Percentiles rank a stretch among this genome's conserved stretches.
Evolutionary conservation across 2,113 vertebrate species (phyloP).

Genomic region (Montifringilla adamsi): DNA sequence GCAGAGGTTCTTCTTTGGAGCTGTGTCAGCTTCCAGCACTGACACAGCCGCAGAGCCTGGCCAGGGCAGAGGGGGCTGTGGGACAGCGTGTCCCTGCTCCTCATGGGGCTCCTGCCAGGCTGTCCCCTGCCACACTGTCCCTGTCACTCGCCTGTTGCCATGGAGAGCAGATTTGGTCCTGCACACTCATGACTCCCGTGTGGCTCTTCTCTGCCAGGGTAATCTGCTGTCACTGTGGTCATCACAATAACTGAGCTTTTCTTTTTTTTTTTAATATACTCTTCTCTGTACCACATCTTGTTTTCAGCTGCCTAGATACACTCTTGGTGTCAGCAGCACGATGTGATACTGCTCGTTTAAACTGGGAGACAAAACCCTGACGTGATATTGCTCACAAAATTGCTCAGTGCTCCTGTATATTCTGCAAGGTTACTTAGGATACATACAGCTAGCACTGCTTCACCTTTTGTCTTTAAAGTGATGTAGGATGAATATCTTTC

Average conservation of each 20-base stretch:
- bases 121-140: background rate
- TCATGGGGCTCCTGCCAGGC: background rate
- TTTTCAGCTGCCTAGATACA: constrained; percentile 41
- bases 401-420: background rate
- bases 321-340: background rate
- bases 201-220: constrained; percentile 39
- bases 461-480: constrained; percentile 69
- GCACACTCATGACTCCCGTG: constrained; percentile 54
- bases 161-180: constrained; percentile 72
- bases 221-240: constrained; percentile 56
- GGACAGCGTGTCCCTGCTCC: background rate
- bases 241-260: constrained; percentile 21
- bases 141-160: constrained; percentile 63
- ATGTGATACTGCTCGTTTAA: background rate
- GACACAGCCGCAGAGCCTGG: constrained; percentile 21
- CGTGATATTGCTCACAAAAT: background rate
- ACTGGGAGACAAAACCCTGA: background rate
- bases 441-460: constrained; percentile 3
- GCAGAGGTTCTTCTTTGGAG: background rate
- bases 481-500: constrained; percentile 58
- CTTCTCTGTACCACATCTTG: background rate
- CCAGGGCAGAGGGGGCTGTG: constrained; percentile 32
- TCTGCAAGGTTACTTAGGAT: constrained; percentile 51
- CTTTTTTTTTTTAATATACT: constrained; percentile 4
- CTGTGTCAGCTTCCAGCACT: background rate